These are phyloP conservation scores for Choreutis nemorana DNA, from an alignment of 2,888 invertebrate genomes.

Conservation along the genomic window DNA sequence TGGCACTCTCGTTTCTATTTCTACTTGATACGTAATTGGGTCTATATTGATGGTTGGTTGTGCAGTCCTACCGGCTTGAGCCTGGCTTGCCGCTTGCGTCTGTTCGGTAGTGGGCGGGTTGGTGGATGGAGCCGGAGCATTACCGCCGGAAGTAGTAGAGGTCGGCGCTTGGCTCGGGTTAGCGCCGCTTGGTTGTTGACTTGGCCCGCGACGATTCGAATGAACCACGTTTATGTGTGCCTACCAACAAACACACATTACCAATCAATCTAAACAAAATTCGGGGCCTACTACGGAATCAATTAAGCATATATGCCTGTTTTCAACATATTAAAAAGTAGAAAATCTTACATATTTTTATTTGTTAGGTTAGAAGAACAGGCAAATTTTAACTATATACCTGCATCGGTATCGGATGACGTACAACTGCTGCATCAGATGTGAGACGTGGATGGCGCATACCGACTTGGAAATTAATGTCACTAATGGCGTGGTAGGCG, in stretches of 20 bases:
- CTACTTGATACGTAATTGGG: conserved; percentile 36
- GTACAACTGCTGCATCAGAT: conserved; percentile 20
- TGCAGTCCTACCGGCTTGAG: conserved; percentile 22
- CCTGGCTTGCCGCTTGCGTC: too few species aligned
- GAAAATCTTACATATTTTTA: too few species aligned
- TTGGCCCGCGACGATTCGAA: conserved; percentile 18
- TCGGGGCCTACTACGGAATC: too few species aligned
- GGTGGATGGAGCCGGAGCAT: conserved; percentile 10
- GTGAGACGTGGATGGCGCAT: conserved; percentile 26
- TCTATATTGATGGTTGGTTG: conserved; percentile 27
- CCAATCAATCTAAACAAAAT: too few species aligned
- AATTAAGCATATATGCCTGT: too few species aligned
- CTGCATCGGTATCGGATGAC: conserved; percentile 31
- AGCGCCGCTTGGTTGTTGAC: conserved; percentile 8
- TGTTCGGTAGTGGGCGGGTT: conserved; percentile 5
- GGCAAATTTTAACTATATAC: conserved; percentile 15
- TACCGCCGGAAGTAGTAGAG: conserved; percentile 6
- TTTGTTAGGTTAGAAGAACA: too few species aligned
- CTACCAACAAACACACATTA: too few species aligned
- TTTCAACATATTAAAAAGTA: background rate
- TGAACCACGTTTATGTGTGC: conserved; percentile 39
- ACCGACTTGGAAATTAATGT: conserved; percentile 67
- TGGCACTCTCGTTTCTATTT: conserved; percentile 39
- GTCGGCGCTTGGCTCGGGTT: conserved; percentile 2
- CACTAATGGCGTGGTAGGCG: conserved; percentile 88